A percentile compares a stretch with the other conserved stretches of the same genome.
Conservation (phyloP, 2,113 vertebrate species). For the Coracopsis vasa region DNA sequence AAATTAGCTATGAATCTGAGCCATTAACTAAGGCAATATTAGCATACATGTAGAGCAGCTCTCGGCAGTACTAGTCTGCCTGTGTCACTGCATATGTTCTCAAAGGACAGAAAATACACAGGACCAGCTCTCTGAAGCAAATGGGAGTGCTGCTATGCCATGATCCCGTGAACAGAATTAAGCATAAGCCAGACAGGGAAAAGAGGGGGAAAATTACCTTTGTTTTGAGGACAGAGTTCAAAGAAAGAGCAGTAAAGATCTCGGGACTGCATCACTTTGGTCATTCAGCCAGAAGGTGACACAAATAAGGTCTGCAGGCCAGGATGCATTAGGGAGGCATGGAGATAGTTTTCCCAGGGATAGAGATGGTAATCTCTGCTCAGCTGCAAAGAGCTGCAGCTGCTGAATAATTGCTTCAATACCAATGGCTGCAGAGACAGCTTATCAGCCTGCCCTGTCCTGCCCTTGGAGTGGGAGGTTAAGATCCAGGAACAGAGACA, state of each 20-base stretch:
- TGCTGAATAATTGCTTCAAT: constrained; percentile 35
- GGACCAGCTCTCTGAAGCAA: background rate
- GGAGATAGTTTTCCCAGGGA: constrained; percentile 12
- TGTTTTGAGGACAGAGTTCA: background rate
- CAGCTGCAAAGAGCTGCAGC: constrained; percentile 30
- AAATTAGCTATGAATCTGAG: background rate
- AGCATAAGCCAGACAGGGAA: background rate
- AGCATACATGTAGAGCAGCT: background rate
- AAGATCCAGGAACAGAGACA: constrained; percentile 13
- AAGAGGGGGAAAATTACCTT: background rate
- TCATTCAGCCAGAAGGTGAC: constrained; percentile 7
- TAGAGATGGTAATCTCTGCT: constrained; percentile 50
- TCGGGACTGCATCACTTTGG: background rate
- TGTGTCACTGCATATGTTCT: background rate
- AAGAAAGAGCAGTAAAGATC: background rate
- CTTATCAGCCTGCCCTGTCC: constrained; percentile 43
- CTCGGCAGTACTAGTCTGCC: background rate
- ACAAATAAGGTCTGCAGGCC: constrained; percentile 21
- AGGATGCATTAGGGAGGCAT: background rate
- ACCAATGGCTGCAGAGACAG: background rate
- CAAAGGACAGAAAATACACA: background rate
- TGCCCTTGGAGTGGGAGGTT: constrained; percentile 38
- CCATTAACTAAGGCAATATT: background rate
- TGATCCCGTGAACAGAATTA: background rate
- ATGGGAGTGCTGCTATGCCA: background rate